These are phyloP conservation scores for Clytia hemisphaerica DNA, from an alignment of 30 jellyfish, hydroid and myxozoan species.

Conservation along the genomic window DNA sequence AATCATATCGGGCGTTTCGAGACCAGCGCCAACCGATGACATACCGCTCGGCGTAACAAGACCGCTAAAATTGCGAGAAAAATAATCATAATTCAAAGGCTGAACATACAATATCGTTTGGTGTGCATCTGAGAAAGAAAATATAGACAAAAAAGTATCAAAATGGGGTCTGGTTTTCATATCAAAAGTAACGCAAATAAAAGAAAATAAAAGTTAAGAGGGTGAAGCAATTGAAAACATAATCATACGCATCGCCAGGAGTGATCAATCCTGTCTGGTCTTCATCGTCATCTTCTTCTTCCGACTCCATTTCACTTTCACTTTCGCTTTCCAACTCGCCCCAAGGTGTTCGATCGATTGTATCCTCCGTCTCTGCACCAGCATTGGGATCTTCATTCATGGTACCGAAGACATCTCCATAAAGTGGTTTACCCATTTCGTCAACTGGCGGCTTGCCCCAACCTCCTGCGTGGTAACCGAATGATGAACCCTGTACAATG, in stretches of 20 bases:
- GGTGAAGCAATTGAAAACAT: not conserved
- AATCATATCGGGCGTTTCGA: conserved; percentile 95
- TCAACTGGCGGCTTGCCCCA: conserved; percentile 99
- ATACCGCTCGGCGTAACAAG: conserved; percentile 94
- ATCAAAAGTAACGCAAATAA: not conserved
- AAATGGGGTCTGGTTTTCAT: not conserved
- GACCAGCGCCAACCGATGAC: conserved; percentile 97
- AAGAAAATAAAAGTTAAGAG: not conserved
- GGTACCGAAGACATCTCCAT: conserved; percentile 99
- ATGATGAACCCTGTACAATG: conserved; percentile 90
- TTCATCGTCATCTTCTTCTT: conserved; percentile 79
- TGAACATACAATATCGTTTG: too few species aligned
- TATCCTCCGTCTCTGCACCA: conserved; percentile 65
- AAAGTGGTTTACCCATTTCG: conserved; percentile 96
- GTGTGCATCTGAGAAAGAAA: not conserved
- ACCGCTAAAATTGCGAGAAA: conserved; percentile 42
- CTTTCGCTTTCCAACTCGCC: conserved; percentile 98
- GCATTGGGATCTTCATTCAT: conserved; percentile 59
- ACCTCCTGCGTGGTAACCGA: conserved; percentile 99
- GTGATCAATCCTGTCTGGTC: conserved; percentile 95
- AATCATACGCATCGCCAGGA: conserved; percentile 98
- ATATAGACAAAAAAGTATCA: not conserved
- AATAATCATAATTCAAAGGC: not conserved
- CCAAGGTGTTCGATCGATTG: conserved; percentile 92
- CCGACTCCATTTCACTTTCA: conserved; percentile 75